Evolutionary conservation across 2,888 invertebrate species (phyloP), one percentile per base, ranked within the genome.

Genomic region (Ormyrus labotus): DNA sequence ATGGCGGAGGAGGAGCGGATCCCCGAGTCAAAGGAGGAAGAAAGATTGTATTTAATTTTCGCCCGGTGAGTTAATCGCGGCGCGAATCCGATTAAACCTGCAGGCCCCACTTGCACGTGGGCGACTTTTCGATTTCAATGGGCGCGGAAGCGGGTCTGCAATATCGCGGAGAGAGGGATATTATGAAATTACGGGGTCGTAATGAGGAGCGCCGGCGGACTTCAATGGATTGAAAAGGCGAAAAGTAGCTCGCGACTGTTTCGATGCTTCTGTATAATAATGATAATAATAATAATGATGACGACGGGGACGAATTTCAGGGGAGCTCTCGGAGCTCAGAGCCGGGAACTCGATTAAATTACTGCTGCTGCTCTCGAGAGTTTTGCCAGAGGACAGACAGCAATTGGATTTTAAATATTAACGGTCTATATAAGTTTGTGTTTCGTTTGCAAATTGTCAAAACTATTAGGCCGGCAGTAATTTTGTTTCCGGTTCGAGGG

Each of bases 1-100:
- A 88, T 87, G 87, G 87, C 84, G 84, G 83, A 72, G 81, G 78
- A 64, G 81, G 68, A 73, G 76, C 78, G n/a, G 65, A 61, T 78
- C 45, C 60, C 72, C 51, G 72, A 69, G 64, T 74, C 65, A 78
- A 82, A 79, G 76, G 53, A 60, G 74, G 63, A 64, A 69, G 80
- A 81, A 80, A 58, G 79, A 82, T 34, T 82, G 76, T 76, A 76
- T 82, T 82, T 82, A 82, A 82, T 82, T 82, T 34, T 80, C 53
- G 67, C 65, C 55, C 19, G 8, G 19, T 13, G 64, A 70, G 64
- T 73, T 77, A 80, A 82, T 76, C 78, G 75, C 47, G 47, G 11
- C 8, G 50, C n/a, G 11, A 10, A 6, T 2, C 34, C 70, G 75
- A 80, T 80, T 65, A 75, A 75, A 55, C n/a, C 63, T 61, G 50